Percentiles rank a stretch among this genome's conserved stretches.
Evolutionary conservation across 1,140 invertebrate genomes (phyloP).

Genomic region (Drosophila varians): DNA sequence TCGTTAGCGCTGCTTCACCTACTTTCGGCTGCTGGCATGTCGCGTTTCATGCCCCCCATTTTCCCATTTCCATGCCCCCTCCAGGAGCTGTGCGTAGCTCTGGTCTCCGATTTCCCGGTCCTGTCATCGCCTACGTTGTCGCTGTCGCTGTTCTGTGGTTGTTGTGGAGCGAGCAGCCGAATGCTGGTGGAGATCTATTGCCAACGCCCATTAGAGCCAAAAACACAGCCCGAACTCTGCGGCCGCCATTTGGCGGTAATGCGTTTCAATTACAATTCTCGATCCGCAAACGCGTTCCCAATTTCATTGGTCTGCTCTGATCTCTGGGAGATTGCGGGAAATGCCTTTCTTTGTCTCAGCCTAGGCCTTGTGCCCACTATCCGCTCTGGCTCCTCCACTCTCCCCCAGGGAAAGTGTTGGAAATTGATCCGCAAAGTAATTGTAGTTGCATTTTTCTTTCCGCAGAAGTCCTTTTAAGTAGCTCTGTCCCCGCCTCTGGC

Average conservation of each 20-base stretch:
- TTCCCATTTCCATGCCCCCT: background rate
- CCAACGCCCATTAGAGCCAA: constrained; percentile 68
- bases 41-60: background rate
- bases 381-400: background rate
- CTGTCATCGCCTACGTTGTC: constrained; percentile 75
- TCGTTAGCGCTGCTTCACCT: constrained; percentile 69
- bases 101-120: constrained; percentile 57
- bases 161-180: background rate
- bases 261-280: constrained; percentile 73
- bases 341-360: constrained; percentile 22
- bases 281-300: constrained; percentile 41
- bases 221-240: constrained; percentile 32
- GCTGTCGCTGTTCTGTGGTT: constrained; percentile 30
- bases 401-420: constrained; percentile 66
- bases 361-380: background rate
- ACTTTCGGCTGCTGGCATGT: constrained; percentile 63
- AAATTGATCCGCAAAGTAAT: constrained; percentile 67
- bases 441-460: constrained; percentile 19
- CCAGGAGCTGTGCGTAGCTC: constrained; percentile 24
- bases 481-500: constrained; percentile 24
- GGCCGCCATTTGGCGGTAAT: constrained; percentile 61
- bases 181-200: constrained; percentile 37
- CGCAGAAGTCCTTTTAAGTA: constrained; percentile 55
- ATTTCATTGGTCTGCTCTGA: constrained; percentile 67
- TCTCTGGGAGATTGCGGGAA: constrained; percentile 36